These are phyloP conservation scores for Parambassis ranga DNA, from an alignment of 2,797 vertebrate genomes.

Conservation along the genomic window DNA sequence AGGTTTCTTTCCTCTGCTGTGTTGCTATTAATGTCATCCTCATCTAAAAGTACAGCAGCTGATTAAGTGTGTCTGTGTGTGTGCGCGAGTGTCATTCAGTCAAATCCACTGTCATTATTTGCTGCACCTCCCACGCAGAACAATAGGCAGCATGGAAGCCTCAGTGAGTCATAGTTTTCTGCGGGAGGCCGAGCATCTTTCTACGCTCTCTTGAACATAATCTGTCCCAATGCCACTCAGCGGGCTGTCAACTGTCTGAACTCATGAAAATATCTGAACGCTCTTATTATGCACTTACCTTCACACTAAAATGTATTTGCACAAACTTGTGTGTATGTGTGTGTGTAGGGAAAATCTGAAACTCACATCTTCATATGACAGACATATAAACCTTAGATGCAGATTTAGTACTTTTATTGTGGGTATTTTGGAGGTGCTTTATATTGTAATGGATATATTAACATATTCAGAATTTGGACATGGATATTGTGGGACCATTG, in stretches of 20 bases:
- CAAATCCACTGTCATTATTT: conserved; percentile 42
- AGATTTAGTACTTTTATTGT: no score
- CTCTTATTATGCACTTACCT: conserved; percentile 3
- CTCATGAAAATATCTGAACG: neutral
- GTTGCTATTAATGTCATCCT: conserved; percentile 18
- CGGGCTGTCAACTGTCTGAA: neutral
- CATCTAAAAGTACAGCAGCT: conserved; percentile 12
- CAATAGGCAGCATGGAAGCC: conserved; percentile 47
- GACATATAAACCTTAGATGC: no score
- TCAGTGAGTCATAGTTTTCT: conserved; percentile 61
- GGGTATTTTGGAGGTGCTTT: no score
- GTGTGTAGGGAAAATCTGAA: neutral
- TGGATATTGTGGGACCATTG: no score
- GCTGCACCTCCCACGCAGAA: conserved; percentile 29
- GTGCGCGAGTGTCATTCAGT: conserved; percentile 11
- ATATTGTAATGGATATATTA: no score
- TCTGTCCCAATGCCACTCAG: neutral
- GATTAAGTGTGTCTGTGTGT: conserved; percentile 7
- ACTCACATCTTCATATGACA: no score
- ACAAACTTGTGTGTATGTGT: neutral
- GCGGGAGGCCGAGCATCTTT: conserved; percentile 1
- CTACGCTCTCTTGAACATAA: neutral
- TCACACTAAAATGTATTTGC: neutral
- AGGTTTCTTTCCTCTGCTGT: neutral
- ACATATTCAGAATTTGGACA: no score